Base-by-base conservation (phyloP, 2,797 vertebrate species). In the Microtus californicus region DNA sequence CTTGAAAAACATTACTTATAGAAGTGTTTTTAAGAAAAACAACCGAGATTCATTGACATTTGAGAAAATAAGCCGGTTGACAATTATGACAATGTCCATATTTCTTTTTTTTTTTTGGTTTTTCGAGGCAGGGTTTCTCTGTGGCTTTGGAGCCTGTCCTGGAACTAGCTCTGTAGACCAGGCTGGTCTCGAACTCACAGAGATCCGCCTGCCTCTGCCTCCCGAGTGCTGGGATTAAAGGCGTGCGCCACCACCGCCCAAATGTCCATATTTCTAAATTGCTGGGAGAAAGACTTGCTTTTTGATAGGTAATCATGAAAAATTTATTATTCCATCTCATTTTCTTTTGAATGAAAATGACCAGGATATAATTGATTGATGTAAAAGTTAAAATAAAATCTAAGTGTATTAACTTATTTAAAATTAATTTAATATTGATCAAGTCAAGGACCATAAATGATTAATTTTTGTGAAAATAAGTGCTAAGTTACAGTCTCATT, bases 371-470 rank as follows among this genome's bases (percentile, higher is more conserved):
- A 59, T 21, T 74, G 73, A 94, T 77, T 80, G 40, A 81, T 67
- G 9, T 59, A 23, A 73, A 89, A 77, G 65, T 77, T 54, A 90
- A 91, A 51, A 86, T 69, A 69, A 96, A 95, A 76, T 13, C 13
- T 90, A 96, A 96, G 67, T 56, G 10, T n/a, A 69, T 92, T 61
- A 77, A 94, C 65, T 95, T 93, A 92, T 92, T 90, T 92, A 80
- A 95, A 83, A 92, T 86, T 79, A 89, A 87, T 87, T 94, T 87
- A 51, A 87, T 87, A 82, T 87, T 21, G n/a, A 37, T 94, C 29
- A 87, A 89, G 23, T 91, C 43, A 85, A 89, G 27, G 54, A 54
- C 63, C 43, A 94, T 59, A 77, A 89, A 88, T 9, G 15, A 74
- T 87, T 65, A 89, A 76, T 79, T 94, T 29, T 65, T 51, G 11